Conservation (phyloP, 1,140 invertebrate genomes). For the Tyrophagus putrescentiae region DNA sequence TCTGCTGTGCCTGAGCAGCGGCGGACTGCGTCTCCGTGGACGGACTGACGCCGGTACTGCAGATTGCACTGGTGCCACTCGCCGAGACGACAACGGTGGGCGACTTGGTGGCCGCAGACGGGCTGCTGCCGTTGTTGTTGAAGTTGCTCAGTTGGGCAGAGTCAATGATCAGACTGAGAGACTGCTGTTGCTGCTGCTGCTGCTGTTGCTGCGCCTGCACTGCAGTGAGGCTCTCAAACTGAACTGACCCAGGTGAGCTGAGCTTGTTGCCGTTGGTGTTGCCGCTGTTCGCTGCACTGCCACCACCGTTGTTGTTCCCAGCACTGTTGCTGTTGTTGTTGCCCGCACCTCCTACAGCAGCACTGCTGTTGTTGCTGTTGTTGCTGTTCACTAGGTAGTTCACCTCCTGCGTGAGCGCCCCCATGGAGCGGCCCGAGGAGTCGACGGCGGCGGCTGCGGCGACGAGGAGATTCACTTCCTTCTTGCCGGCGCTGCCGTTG, state of each 20-base stretch:
- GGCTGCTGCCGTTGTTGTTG: slow-evolving; percentile 7
- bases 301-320: too few species aligned
- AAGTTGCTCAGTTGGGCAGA: background rate
- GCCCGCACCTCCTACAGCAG: too few species aligned
- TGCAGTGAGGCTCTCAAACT: background rate
- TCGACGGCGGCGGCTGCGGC: too few species aligned
- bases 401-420: background rate
- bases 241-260: background rate
- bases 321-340: too few species aligned
- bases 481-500: background rate
- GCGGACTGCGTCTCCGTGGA: too few species aligned
- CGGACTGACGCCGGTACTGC: background rate
- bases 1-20: background rate
- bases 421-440: background rate
- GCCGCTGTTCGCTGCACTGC: too few species aligned
- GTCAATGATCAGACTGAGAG: slow-evolving; percentile 1
- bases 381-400: background rate
- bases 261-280: too few species aligned
- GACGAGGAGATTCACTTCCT: too few species aligned
- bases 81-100: background rate
- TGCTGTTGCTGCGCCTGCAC: too few species aligned
- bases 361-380: too few species aligned
- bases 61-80: background rate
- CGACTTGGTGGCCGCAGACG: background rate
- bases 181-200: too few species aligned